phyloP scores from a whole-genome alignment of 2,113 vertebrate species.

The Vimba vimba region DNA sequence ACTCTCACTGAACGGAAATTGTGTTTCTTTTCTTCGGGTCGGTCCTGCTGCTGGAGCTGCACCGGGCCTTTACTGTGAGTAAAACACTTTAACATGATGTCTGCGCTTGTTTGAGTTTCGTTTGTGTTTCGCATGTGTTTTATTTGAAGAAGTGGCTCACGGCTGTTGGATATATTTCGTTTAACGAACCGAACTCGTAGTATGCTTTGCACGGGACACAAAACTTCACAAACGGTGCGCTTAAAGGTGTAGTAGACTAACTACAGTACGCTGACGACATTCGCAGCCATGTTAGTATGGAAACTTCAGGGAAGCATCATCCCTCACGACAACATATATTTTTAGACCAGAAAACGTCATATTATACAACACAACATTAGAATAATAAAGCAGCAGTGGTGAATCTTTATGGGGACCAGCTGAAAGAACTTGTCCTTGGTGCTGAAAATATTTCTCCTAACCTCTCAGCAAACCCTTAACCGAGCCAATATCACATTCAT shows the following conservation, averaged over 20 bases:
- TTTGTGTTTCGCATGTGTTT: conserved; percentile 43
- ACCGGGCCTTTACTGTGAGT: conserved; percentile 55
- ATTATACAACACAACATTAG: conserved; percentile 52
- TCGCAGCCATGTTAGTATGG: conserved; percentile 7
- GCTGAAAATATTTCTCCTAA: conserved; percentile 35
- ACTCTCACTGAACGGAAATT: conserved; percentile 30
- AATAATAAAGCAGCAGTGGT: conserved; percentile 56
- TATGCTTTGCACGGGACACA: not conserved
- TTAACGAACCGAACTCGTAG: too few relatives aligned
- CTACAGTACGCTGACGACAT: not conserved
- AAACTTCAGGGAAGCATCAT: conserved; percentile 7
- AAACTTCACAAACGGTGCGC: conserved; percentile 17
- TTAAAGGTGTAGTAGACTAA: conserved; percentile 10
- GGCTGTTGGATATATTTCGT: not conserved
- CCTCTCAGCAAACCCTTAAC: not conserved
- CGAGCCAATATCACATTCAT: not conserved
- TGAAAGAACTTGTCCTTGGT: conserved; percentile 42
- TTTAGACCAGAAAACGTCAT: not conserved
- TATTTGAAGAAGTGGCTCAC: conserved; percentile 12
- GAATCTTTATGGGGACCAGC: not conserved
- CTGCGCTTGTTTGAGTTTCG: not conserved
- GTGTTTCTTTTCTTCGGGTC: conserved; percentile 24
- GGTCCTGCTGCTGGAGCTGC: conserved; percentile 30
- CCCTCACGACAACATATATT: not conserved
- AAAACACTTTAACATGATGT: conserved; percentile 39